These are phyloP conservation scores for Bugula neritina DNA, from an alignment of 2,888 invertebrate genomes.

Conservation along the genomic window DNA sequence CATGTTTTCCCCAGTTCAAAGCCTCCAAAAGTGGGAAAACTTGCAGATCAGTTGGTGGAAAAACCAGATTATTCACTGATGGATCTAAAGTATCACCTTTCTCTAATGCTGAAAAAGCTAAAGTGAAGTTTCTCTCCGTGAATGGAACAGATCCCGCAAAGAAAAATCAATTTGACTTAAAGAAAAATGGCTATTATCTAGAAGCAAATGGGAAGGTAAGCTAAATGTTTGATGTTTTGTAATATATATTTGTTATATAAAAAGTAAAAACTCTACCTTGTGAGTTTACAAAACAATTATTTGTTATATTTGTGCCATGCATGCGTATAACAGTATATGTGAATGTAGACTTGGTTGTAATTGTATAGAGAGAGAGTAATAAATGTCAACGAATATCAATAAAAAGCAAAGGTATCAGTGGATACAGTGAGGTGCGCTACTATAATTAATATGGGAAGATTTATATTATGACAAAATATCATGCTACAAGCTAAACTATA, in stretches of 20 bases:
- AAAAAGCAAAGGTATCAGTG: no score
- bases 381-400: no score
- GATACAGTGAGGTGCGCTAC: no score
- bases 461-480: no score
- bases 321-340: no score
- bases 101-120: not conserved
- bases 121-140: not conserved
- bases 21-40: not conserved
- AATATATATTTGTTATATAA: not conserved
- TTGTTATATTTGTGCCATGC: no score
- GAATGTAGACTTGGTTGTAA: no score
- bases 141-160: not conserved
- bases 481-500: no score
- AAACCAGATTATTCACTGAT: not conserved
- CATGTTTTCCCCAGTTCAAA: not conserved
- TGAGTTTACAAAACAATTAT: not conserved
- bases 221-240: no score
- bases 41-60: not conserved
- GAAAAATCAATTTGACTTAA: not conserved
- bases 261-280: not conserved
- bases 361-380: no score
- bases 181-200: not conserved
- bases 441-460: no score
- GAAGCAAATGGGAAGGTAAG: not conserved
- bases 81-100: not conserved